These are phyloP conservation scores for Gonatopus flavifemur DNA, from an alignment of 1,140 invertebrate genomes.

Conservation along the genomic window DNA sequence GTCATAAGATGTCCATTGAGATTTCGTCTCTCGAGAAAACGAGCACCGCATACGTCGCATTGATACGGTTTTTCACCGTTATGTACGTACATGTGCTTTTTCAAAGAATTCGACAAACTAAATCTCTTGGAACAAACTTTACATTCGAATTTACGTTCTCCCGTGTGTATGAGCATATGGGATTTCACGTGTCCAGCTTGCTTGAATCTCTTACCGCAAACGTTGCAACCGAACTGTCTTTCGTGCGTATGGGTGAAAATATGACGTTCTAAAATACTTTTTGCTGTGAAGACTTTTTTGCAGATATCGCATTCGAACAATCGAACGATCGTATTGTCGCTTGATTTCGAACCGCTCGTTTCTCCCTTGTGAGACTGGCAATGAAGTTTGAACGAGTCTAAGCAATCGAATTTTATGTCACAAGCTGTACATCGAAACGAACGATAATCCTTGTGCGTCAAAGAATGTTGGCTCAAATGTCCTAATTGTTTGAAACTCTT, in stretches of 20 bases:
- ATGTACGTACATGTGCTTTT: conserved; percentile 62
- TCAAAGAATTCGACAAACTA: conserved; percentile 67
- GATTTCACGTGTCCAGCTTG: conserved; percentile 69
- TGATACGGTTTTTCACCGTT: conserved; percentile 65
- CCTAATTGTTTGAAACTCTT: conserved; percentile 60
- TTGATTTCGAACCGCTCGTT: conserved; percentile 3
- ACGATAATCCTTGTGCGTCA: conserved; percentile 59
- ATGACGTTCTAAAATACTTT: conserved; percentile 63
- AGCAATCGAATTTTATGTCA: conserved; percentile 31
- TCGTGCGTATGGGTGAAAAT: conserved; percentile 65
- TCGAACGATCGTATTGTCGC: conserved; percentile 23
- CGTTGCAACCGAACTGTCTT: conserved; percentile 62
- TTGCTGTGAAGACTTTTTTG: conserved; percentile 65
- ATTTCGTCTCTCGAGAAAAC: conserved; percentile 51
- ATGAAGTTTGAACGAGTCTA: conserved; percentile 31
- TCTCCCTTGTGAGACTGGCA: conserved; percentile 25
- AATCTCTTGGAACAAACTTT: conserved; percentile 64
- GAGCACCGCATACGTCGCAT: conserved; percentile 60
- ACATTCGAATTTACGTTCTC: conserved; percentile 65
- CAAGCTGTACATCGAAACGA: conserved; percentile 39
- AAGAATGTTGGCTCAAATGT: conserved; percentile 59
- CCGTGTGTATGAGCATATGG: conserved; percentile 72
- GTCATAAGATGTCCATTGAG: conserved; percentile 55
- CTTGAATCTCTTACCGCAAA: conserved; percentile 72
- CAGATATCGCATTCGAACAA: conserved; percentile 52